Conservation (phyloP, 2,797 vertebrate species). For the Lepidocolaptes lacrymiger region DNA sequence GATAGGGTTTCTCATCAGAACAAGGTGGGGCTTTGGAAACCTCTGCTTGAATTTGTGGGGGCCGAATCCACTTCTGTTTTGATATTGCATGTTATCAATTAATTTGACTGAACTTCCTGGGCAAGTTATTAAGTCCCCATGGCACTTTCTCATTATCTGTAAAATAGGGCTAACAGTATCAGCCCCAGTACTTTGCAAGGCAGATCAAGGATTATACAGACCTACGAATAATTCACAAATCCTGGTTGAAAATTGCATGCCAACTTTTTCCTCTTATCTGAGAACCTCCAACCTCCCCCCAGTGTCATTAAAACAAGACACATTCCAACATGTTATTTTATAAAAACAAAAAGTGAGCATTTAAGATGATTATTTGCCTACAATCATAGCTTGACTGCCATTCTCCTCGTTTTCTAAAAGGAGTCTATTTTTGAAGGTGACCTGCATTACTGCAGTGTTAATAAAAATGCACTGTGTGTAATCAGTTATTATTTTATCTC, state of each 20-base stretch:
- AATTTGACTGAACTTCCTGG: slow-evolving; percentile 44
- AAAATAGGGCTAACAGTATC: not conserved
- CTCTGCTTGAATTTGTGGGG: not conserved
- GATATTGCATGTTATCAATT: slow-evolving; percentile 6
- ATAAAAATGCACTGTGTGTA: slow-evolving; percentile 67
- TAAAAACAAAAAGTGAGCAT: slow-evolving; percentile 5
- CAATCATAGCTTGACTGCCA: not conserved
- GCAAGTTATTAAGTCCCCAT: slow-evolving; percentile 36
- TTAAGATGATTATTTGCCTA: slow-evolving; percentile 17
- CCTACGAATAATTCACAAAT: slow-evolving; percentile 8
- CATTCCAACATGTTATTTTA: not conserved
- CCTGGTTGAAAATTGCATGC: slow-evolving; percentile 12
- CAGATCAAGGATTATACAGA: slow-evolving; percentile 14
- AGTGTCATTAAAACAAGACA: not conserved
- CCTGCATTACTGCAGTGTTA: slow-evolving; percentile 45
- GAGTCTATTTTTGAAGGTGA: slow-evolving; percentile 64
- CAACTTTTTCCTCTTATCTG: slow-evolving; percentile 15
- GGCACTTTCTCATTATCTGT: not conserved
- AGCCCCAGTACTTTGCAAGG: not conserved
- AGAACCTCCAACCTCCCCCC: not conserved
- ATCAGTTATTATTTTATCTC: slow-evolving; percentile 68
- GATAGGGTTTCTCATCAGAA: not conserved
- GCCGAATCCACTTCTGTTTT: not conserved
- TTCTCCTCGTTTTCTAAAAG: not conserved
- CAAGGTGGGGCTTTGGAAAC: not conserved